These are phyloP conservation scores for Alfaro cultratus DNA, from an alignment of 2,797 vertebrate genomes.

Conservation along the genomic window DNA sequence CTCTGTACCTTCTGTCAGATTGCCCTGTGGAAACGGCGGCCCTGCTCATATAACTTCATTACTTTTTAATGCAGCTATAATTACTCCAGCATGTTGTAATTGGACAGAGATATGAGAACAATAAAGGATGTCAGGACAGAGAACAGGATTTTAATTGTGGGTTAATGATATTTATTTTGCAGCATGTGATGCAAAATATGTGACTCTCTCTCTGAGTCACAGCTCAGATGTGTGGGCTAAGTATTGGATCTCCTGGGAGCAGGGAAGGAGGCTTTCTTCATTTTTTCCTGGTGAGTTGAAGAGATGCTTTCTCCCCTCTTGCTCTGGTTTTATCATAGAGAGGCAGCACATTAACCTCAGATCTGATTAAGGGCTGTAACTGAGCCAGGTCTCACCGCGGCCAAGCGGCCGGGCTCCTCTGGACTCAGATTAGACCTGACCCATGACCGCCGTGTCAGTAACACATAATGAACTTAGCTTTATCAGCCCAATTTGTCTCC, in stretches of 20 bases:
- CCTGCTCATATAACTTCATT: slow-evolving; percentile 82
- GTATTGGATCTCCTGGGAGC: slow-evolving; percentile 54
- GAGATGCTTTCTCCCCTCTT: slow-evolving; percentile 21
- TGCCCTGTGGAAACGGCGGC: slow-evolving; percentile 67
- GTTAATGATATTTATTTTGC: slow-evolving; percentile 81
- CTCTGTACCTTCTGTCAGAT: slow-evolving; percentile 61
- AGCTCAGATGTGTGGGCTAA: slow-evolving; percentile 57
- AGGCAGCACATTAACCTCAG: slow-evolving; percentile 69
- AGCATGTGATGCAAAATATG: too few species aligned
- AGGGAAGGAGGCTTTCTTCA: slow-evolving; percentile 26
- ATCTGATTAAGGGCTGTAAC: slow-evolving; percentile 66
- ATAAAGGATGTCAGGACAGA: slow-evolving; percentile 77
- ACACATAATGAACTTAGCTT: slow-evolving; percentile 72
- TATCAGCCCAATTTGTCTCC: slow-evolving; percentile 63
- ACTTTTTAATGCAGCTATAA: slow-evolving; percentile 84
- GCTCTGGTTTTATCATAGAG: slow-evolving; percentile 64
- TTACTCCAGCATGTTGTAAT: slow-evolving; percentile 80
- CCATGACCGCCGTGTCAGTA: slow-evolving; percentile 63
- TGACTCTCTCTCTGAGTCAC: slow-evolving; percentile 51
- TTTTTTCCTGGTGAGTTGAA: slow-evolving; percentile 19
- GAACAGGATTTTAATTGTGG: slow-evolving; percentile 78
- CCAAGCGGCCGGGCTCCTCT: slow-evolving; percentile 59
- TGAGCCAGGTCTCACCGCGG: slow-evolving; percentile 50
- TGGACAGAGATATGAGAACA: slow-evolving; percentile 77
- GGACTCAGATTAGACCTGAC: slow-evolving; percentile 71